Conservation (phyloP, 2,888 invertebrate genomes). For the Nephrotoma appendiculata region DNA sequence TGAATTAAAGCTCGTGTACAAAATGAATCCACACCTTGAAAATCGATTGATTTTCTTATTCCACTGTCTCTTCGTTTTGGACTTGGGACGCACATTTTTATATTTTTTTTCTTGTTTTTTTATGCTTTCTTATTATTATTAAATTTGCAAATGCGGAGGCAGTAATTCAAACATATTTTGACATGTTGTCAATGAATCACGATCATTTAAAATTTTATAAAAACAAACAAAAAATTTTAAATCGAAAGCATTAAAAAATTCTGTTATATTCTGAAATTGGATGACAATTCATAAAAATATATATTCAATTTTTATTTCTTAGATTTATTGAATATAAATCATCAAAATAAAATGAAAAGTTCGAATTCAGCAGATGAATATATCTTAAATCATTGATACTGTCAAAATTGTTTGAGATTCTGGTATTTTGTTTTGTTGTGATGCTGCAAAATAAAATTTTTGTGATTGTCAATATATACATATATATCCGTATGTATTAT, state of each 20-base stretch:
- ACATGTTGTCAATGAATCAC: slow-evolving; percentile 3
- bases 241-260: not conserved
- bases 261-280: not conserved
- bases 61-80: not conserved
- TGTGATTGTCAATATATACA: not conserved
- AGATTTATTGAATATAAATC: not conserved
- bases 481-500: not conserved
- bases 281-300: not conserved
- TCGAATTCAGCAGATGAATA: not conserved
- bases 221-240: not conserved
- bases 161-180: slow-evolving; percentile 3
- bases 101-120: not conserved
- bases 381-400: not conserved
- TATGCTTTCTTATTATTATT: not conserved
- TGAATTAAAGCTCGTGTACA: not conserved
- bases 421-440: not conserved
- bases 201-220: not conserved
- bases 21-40: not conserved
- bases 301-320: not conserved
- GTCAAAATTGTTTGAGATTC: not conserved
- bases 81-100: not conserved
- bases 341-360: not conserved
- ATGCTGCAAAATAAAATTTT: not conserved
- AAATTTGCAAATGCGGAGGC: slow-evolving; percentile 4
- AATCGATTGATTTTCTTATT: not conserved